A percentile compares a stretch with the other conserved stretches of the same genome.
phyloP scores from a whole-genome alignment of 1,140 invertebrate species.

The Hirudo medicinalis region DNA sequence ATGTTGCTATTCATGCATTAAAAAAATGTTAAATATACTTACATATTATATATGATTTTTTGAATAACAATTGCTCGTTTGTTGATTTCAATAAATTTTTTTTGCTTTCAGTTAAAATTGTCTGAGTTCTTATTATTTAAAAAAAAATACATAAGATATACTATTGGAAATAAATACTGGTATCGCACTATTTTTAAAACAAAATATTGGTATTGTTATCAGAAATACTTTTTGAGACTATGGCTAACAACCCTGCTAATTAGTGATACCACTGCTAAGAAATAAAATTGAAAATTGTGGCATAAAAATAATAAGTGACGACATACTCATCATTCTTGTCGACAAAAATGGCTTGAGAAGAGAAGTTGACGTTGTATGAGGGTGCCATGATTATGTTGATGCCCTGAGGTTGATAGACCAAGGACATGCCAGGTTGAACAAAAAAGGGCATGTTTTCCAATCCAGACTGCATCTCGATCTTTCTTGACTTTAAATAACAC shows the following conservation, averaged over 20 bases:
- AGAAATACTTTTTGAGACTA: neutral
- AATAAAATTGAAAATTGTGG: neutral
- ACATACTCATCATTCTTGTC: neutral
- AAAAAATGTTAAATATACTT: no score
- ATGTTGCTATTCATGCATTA: no score
- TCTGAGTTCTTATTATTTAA: neutral
- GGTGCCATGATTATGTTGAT: slow-evolving; percentile 5
- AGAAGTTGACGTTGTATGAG: neutral
- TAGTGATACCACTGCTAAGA: neutral
- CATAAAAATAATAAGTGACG: neutral
- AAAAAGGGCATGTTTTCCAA: slow-evolving; percentile 5
- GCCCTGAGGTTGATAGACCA: neutral
- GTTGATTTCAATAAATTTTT: no score
- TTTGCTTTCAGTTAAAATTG: no score
- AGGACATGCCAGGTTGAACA: neutral
- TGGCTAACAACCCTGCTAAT: neutral
- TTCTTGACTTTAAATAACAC: slow-evolving; percentile 1
- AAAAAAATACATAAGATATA: neutral
- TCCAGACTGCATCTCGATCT: neutral
- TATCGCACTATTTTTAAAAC: no score
- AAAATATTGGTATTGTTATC: no score
- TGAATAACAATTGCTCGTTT: no score
- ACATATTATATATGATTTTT: no score
- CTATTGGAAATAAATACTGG: neutral
- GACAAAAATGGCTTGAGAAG: neutral